Evolutionary conservation across 2,797 vertebrate species (phyloP).

Genomic region (Myotis myotis): DNA sequence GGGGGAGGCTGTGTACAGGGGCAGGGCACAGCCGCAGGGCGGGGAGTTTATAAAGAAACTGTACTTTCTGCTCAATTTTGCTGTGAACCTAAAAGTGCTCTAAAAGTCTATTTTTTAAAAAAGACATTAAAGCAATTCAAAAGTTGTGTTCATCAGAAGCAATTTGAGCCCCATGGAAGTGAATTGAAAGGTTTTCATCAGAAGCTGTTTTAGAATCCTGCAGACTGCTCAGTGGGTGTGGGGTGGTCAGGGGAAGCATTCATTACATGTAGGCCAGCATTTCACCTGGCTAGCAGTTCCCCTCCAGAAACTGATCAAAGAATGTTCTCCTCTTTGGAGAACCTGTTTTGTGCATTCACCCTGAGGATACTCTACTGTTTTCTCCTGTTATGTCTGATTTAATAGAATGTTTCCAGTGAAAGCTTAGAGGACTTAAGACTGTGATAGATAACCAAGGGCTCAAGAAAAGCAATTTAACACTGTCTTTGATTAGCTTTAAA

Average conservation of each 20-base stretch:
- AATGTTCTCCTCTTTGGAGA: background rate
- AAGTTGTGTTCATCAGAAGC: slow-evolving; percentile 22
- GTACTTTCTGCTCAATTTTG: background rate
- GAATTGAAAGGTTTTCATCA: background rate
- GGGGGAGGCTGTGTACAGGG: background rate
- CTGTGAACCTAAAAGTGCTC: background rate
- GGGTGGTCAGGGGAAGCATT: background rate
- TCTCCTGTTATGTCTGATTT: background rate
- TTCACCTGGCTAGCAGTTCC: background rate
- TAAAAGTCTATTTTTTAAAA: background rate
- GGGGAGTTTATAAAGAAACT: background rate
- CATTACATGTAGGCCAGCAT: accelerated
- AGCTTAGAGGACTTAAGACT: background rate
- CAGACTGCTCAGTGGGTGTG: accelerated
- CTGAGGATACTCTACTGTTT: background rate
- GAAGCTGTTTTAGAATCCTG: background rate
- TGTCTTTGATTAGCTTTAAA: slow-evolving; percentile 47
- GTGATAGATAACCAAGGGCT: slow-evolving; percentile 29
- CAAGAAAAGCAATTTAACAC: slow-evolving; percentile 54
- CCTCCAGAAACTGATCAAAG: background rate
- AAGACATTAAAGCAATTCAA: background rate
- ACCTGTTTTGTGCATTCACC: background rate
- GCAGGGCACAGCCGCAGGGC: no score
- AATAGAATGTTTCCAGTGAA: slow-evolving; percentile 46
- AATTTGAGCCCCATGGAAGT: background rate